phyloP scores from a whole-genome alignment of 2,797 vertebrate species.

The Ispidina picta region DNA sequence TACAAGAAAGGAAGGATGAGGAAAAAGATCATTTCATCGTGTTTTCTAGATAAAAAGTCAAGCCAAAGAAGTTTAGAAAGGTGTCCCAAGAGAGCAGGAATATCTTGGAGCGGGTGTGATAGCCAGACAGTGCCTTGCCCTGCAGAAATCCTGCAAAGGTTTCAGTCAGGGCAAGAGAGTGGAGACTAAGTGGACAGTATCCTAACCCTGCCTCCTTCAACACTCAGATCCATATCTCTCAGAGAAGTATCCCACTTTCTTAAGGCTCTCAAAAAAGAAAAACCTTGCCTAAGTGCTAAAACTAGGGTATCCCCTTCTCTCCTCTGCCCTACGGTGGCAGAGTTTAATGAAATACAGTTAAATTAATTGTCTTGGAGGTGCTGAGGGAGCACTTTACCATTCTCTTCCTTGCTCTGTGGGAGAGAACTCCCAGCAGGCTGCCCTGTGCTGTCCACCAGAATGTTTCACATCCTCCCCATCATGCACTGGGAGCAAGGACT shows the following conservation, averaged over 20 bases:
- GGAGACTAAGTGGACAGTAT: background rate
- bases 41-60: background rate
- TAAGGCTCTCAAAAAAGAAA: background rate
- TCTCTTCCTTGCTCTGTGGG: background rate
- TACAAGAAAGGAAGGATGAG: background rate
- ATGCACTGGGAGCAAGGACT: background rate
- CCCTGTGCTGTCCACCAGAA: background rate
- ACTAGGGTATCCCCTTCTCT: background rate
- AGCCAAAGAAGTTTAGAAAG: background rate
- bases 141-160: background rate
- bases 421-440: background rate
- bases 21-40: background rate
- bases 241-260: background rate
- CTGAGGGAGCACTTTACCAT: background rate
- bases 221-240: background rate
- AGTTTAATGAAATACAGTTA: background rate
- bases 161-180: background rate
- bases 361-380: background rate
- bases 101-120: background rate
- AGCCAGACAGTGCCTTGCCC: background rate
- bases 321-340: background rate
- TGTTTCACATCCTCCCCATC: rapidly evolving
- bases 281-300: background rate
- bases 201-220: background rate
- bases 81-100: background rate